phyloP scores from a whole-genome alignment of 2,888 invertebrate genomes.

The Noctua comes region DNA sequence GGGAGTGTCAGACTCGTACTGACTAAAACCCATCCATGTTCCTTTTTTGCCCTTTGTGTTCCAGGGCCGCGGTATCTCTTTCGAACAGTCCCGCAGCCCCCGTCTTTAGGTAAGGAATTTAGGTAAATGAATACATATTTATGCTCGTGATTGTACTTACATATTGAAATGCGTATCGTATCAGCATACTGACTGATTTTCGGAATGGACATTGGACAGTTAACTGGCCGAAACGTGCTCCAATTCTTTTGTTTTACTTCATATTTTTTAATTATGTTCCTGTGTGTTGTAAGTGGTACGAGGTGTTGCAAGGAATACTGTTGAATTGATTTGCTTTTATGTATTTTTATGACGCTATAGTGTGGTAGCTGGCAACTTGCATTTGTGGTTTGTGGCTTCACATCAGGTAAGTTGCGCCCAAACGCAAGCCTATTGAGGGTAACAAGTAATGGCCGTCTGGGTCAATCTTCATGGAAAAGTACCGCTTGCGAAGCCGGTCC shows the following conservation, averaged over 20 bases:
- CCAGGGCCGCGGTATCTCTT: too few relatives aligned
- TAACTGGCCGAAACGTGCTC: conserved; percentile 66
- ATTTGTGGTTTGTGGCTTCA: not conserved
- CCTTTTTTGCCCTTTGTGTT: too few relatives aligned
- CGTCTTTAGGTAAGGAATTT: too few relatives aligned
- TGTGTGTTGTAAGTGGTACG: conserved; percentile 56
- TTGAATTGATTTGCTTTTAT: conserved; percentile 32
- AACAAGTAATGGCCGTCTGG: not conserved
- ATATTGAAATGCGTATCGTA: conserved; percentile 64
- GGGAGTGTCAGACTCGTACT: too few relatives aligned
- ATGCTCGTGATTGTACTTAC: not conserved
- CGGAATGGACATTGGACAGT: conserved; percentile 75
- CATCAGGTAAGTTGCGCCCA: not conserved
- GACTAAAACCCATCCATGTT: too few relatives aligned
- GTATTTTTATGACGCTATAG: not conserved
- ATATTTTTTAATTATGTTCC: conserved; percentile 59
- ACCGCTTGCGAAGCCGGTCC: not conserved
- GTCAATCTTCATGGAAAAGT: not conserved
- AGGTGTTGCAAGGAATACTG: conserved; percentile 48
- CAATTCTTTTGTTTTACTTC: conserved; percentile 62
- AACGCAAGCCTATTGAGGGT: not conserved
- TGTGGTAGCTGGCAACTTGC: not conserved
- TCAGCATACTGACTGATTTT: conserved; percentile 63
- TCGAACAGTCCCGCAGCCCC: too few relatives aligned
- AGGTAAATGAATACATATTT: not conserved